Evolutionary conservation across 30 jellyfish, hydroid and myxozoan genomes (phyloP), one percentile per base, ranked within the genome.

Genomic region (Chrysaora quinquecirrha): DNA sequence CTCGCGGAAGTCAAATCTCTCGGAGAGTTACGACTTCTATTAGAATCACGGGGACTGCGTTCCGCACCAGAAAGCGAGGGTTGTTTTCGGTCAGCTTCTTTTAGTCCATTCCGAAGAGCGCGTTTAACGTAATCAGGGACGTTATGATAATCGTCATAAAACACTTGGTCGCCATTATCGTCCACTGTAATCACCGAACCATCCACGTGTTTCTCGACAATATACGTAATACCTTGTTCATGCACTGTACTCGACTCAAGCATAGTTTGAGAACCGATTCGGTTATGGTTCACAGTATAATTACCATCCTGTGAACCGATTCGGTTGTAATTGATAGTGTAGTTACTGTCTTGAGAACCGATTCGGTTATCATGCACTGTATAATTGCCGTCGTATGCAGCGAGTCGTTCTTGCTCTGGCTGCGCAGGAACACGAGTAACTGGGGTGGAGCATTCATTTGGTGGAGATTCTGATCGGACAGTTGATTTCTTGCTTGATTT

Each of bases 401-500:
- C 11, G 24, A 34, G 2, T 18, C 48, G 82, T 34, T 70, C 66
- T 22, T 64, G 31, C 73, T 25, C 0, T 69, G 93, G 62, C 29
- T 31, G 29, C 76, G 48, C 48, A 50, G 75, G 73, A 1, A 34
- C 66, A 18, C 83, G 88, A 14, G 95, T 70, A 21, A 75, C 70
- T n/a, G 96, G 90, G 24, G 96, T 65, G 29, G 96, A 86, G 64
- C 96, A 75, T 68, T 86, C 96, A 30, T 69, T 75, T 1, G 96
- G 90, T 18, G 90, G 84, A 11, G 90, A 75, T 24, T 52, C 78
- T 0, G 76, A 6, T 38, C 61, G 50, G 43, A 11, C 29, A 47
- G 34, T 48, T 23, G 69, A 27, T 32, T 69, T 81, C 75, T 27
- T n/a, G 20, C 21, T 38, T 38, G 79, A 56, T 19, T 38, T 64